Evolutionary conservation across 2,888 invertebrate genomes (phyloP).

Genomic region (Andricus curvator): DNA sequence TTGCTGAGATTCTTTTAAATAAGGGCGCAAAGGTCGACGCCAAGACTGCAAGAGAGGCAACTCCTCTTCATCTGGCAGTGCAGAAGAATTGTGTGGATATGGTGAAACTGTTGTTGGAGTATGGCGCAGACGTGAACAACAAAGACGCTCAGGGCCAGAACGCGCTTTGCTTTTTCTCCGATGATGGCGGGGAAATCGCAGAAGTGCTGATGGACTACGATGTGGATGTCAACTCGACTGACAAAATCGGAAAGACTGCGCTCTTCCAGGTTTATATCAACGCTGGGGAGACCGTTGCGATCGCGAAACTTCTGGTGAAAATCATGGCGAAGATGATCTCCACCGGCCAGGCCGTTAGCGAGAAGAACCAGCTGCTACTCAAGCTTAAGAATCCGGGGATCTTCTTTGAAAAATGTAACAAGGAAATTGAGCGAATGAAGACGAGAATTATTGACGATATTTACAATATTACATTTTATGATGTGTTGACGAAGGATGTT

Average conservation of each 20-base stretch:
- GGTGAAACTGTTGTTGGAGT: constrained; percentile 13
- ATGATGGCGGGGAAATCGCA: constrained; percentile 33
- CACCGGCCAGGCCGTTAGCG: neutral
- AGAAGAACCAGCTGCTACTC: neutral
- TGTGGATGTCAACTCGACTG: constrained; percentile 5
- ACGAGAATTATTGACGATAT: neutral
- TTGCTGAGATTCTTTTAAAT: neutral
- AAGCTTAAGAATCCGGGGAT: neutral
- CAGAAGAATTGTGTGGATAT: constrained; percentile 34
- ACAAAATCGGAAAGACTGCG: neutral
- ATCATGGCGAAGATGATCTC: neutral
- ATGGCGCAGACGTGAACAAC: constrained; percentile 34
- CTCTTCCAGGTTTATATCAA: neutral
- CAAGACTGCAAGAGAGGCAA: neutral
- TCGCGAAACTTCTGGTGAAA: neutral
- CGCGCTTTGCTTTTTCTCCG: constrained; percentile 34
- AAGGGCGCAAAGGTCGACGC: neutral
- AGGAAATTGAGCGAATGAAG: neutral
- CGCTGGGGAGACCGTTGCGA: neutral
- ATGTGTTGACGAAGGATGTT: neutral
- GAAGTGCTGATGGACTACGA: constrained; percentile 40
- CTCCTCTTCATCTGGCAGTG: constrained; percentile 43
- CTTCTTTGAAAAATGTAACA: neutral
- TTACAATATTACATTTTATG: neutral
- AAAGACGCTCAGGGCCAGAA: constrained; percentile 1